Conservation (phyloP, 2,888 invertebrate genomes). For the Eupithecia subumbrata region DNA sequence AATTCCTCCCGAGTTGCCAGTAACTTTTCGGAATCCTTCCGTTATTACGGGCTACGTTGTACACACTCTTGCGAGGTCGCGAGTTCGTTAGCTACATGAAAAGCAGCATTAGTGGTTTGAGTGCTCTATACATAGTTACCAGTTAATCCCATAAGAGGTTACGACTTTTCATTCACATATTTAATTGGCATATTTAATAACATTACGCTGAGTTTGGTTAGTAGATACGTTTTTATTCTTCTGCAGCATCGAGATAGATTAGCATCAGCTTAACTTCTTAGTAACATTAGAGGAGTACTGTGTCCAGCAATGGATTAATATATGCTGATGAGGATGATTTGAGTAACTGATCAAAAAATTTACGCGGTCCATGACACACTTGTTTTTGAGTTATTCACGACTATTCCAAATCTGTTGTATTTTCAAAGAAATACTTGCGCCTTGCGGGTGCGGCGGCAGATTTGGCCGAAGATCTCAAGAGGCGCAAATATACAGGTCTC, state of each 20-base stretch:
- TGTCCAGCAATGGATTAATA: too few species aligned
- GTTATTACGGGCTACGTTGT: conserved; percentile 33
- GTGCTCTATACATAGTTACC: conserved; percentile 11
- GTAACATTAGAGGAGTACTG: too few species aligned
- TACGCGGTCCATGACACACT: too few species aligned
- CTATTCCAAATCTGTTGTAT: too few species aligned
- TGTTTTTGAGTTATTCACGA: too few species aligned
- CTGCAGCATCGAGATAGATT: background rate
- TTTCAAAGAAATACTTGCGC: too few species aligned
- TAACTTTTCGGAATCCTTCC: conserved; percentile 35
- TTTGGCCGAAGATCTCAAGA: too few species aligned
- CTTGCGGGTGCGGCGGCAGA: too few species aligned
- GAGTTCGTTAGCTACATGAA: conserved; percentile 59
- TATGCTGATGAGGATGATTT: too few species aligned
- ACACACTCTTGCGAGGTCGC: conserved; percentile 45
- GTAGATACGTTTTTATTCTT: background rate
- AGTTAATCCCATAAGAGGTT: background rate
- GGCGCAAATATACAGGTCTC: too few species aligned
- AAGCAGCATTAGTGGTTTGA: conserved; percentile 56
- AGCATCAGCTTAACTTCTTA: background rate
- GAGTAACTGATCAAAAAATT: too few species aligned
- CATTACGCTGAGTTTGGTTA: background rate
- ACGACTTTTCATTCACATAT: background rate
- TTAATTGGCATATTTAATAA: background rate
- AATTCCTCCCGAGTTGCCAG: conserved; percentile 33